Conservation (phyloP, 2,888 invertebrate genomes). For the Ceramica pisi region DNA sequence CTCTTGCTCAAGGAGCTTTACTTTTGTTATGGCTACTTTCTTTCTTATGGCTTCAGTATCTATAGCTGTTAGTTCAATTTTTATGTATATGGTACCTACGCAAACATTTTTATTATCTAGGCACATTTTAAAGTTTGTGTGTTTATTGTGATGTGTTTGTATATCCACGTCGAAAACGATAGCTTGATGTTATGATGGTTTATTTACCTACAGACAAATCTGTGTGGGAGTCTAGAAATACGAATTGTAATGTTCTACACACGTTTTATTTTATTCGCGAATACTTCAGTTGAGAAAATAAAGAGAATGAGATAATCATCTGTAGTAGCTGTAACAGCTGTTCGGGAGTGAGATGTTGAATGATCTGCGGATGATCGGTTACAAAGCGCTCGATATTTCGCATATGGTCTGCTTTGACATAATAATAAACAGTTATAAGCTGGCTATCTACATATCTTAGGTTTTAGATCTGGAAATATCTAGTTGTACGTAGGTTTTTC, state of each 20-base stretch:
- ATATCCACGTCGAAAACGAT: background rate
- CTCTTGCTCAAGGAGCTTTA: background rate
- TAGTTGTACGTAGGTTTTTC: background rate
- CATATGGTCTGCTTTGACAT: slow-evolving; percentile 3
- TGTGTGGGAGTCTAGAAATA: slow-evolving; percentile 43
- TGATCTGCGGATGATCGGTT: slow-evolving; percentile 8
- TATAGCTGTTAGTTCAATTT: background rate
- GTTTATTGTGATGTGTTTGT: slow-evolving; percentile 40
- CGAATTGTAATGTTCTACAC: slow-evolving; percentile 32
- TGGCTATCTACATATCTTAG: background rate
- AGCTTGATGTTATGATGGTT: slow-evolving; percentile 28
- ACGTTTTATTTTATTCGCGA: slow-evolving; percentile 43
- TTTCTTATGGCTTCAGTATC: background rate
- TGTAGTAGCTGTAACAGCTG: slow-evolving; percentile 27
- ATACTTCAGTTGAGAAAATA: slow-evolving; percentile 41
- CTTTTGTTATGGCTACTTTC: background rate
- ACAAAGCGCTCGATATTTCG: background rate
- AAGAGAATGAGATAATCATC: slow-evolving; percentile 37
- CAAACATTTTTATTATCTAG: background rate
- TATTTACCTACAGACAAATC: slow-evolving; percentile 43
- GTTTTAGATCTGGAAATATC: background rate
- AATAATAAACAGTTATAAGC: too few relatives aligned
- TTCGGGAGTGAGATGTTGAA: slow-evolving; percentile 17
- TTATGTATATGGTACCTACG: background rate
- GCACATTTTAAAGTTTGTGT: background rate